phyloP scores from a whole-genome alignment of 2,113 vertebrate genomes.

The Actenoides hombroni region DNA sequence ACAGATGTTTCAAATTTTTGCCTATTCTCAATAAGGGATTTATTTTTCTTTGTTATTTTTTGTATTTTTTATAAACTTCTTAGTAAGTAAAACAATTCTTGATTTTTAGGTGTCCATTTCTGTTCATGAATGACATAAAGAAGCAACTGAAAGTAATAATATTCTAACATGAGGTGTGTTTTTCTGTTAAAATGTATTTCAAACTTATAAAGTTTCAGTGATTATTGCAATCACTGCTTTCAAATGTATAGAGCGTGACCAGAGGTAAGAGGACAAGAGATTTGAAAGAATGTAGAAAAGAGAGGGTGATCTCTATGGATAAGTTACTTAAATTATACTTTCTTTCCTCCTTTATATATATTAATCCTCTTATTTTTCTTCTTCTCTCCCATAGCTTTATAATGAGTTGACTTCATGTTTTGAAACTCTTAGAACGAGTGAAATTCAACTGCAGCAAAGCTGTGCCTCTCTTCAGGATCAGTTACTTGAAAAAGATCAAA shows the following conservation, averaged over 20 bases:
- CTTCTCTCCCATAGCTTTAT: slow-evolving; percentile 80
- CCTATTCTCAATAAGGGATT: not conserved
- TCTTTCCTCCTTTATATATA: not conserved
- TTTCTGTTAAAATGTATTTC: not conserved
- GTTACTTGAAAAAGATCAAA: slow-evolving; percentile 81
- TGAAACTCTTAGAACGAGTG: slow-evolving; percentile 82
- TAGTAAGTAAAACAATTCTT: not conserved
- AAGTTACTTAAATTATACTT: not conserved
- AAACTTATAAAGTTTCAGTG: not conserved
- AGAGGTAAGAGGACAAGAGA: not conserved
- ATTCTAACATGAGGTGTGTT: not conserved
- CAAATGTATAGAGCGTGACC: not conserved
- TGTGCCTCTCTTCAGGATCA: slow-evolving; percentile 79
- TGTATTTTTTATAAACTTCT: not conserved
- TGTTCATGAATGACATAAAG: not conserved
- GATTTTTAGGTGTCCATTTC: not conserved
- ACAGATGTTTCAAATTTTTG: not conserved
- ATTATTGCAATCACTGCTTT: not conserved
- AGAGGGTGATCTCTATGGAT: not conserved
- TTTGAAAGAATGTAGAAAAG: not conserved
- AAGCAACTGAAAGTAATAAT: not conserved
- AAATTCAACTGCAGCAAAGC: slow-evolving; percentile 79
- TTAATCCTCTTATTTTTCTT: not conserved
- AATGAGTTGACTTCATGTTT: slow-evolving; percentile 85
- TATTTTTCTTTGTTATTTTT: not conserved